Base-by-base conservation (phyloP, 2,888 invertebrate genomes). In the Lepeophtheirus nordmannii region DNA sequence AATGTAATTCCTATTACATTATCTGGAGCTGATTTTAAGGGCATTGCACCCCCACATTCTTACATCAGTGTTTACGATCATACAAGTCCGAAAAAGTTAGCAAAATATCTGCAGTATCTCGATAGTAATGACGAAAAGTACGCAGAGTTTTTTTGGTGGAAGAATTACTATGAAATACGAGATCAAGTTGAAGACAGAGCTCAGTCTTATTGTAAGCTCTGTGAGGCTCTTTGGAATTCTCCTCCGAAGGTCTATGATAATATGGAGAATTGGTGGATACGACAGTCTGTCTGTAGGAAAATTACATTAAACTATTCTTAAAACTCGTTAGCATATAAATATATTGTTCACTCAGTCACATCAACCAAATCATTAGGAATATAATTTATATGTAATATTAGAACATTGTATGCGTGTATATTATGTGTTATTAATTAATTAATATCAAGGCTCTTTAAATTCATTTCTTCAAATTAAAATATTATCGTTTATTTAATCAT, bases 21-120 rank as follows among this genome's bases (percentile, higher is more conserved):
- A 58, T 74, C 74, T 0, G 69, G 71, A 11, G 71, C 71, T 0
- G 70, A 74, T 67, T 74, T 75, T 65, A 68, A 69, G 1, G 14
- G 38, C n/a, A 67, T 72, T 8, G 70, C 72, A 1, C 75, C 75
- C 0, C 69, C 69, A 17, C 69, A 69, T 17, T 72, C 74, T 5
- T 74, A 70, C 69, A 74, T 76, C 59, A 70, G 74, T 68, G 73
- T 72, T 0, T 69, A 70, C 7, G 71, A 71, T 30, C 75, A 73
- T 66, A 58, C 69, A 7, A 69, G 70, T 7, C 70, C 73, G 0
- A 68, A 71, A 67, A 69, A 69, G n/a, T 70, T 74, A 23, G 73
- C 73, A 8, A 67, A 69, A 2, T 71, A 73, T 60, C 68, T 74
- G 38, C 58, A 67, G 14, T 68, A 68, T 46, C 68, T 73, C 40